Evolutionary conservation across 2,888 invertebrate species (phyloP).

Genomic region (Ectemnius cavifrons): DNA sequence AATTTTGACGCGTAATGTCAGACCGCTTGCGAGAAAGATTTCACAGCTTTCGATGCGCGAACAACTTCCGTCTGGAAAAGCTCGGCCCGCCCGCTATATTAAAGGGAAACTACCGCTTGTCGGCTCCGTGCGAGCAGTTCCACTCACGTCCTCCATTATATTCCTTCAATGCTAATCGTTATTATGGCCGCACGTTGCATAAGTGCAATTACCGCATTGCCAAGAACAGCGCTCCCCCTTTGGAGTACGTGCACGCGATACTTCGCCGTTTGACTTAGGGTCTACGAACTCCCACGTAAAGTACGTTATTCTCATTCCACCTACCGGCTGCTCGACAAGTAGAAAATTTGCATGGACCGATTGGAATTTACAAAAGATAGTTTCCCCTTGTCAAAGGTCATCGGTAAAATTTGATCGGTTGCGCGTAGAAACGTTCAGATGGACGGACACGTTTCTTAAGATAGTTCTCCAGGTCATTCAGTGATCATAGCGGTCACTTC

Average conservation of each 20-base stretch:
- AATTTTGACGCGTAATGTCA: slow-evolving; percentile 29
- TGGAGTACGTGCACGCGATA: slow-evolving; percentile 57
- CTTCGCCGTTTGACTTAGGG: slow-evolving; percentile 39
- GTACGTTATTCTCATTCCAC: slow-evolving; percentile 1
- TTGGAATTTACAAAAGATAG: too few relatives aligned
- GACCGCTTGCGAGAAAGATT: background rate
- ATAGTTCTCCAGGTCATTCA: too few relatives aligned
- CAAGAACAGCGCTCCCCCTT: slow-evolving; percentile 39
- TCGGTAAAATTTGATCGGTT: too few relatives aligned
- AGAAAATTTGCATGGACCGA: background rate
- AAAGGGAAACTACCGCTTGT: slow-evolving; percentile 10
- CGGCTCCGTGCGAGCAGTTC: slow-evolving; percentile 23
- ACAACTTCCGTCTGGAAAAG: background rate
- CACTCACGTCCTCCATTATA: slow-evolving; percentile 58
- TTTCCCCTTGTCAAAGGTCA: too few relatives aligned
- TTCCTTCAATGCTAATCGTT: slow-evolving; percentile 68
- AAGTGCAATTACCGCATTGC: slow-evolving; percentile 68
- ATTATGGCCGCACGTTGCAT: slow-evolving; percentile 69
- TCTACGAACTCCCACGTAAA: slow-evolving; percentile 45
- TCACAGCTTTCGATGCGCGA: background rate
- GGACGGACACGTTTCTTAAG: too few relatives aligned
- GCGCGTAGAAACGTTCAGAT: too few relatives aligned
- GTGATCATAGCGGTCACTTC: too few relatives aligned
- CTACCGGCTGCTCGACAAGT: background rate
- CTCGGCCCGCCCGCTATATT: background rate